Evolutionary conservation across 2,113 vertebrate genomes (phyloP).

Genomic region (Pterocles gutturalis): DNA sequence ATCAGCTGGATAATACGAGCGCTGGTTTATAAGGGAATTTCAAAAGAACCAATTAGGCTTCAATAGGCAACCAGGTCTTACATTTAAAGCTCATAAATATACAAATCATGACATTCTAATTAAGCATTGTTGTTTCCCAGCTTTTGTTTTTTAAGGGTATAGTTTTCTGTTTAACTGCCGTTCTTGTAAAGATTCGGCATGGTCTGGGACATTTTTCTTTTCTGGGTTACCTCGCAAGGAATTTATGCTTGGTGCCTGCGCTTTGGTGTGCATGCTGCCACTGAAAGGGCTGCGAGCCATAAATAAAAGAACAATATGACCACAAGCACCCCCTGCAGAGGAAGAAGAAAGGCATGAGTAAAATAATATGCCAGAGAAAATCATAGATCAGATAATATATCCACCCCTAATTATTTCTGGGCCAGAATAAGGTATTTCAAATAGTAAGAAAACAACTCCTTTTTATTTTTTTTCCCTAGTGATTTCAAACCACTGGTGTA

Average conservation of each 20-base stretch:
- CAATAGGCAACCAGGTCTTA: neutral
- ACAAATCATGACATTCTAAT: neutral
- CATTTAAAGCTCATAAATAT: neutral
- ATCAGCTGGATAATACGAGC: neutral
- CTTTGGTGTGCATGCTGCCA: conserved; percentile 10
- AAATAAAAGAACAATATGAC: conserved; percentile 66
- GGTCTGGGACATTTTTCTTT: neutral
- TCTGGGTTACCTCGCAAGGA: neutral
- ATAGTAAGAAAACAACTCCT: neutral
- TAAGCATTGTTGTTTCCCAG: neutral
- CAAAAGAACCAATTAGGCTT: neutral
- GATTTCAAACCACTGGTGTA: neutral
- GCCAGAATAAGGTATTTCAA: neutral
- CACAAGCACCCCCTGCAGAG: conserved; percentile 47
- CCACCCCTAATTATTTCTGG: conserved; percentile 2
- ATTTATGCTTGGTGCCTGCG: neutral
- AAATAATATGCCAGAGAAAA: conserved; percentile 57
- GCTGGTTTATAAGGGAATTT: neutral
- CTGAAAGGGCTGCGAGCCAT: conserved; percentile 46
- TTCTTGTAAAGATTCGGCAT: neutral
- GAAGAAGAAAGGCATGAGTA: conserved; percentile 20
- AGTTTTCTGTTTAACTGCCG: neutral
- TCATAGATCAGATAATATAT: neutral
- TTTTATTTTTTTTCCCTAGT: neutral
- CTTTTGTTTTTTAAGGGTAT: neutral